These are phyloP conservation scores for Vanessa atalanta DNA, from an alignment of 1,140 invertebrate species.

Conservation along the genomic window DNA sequence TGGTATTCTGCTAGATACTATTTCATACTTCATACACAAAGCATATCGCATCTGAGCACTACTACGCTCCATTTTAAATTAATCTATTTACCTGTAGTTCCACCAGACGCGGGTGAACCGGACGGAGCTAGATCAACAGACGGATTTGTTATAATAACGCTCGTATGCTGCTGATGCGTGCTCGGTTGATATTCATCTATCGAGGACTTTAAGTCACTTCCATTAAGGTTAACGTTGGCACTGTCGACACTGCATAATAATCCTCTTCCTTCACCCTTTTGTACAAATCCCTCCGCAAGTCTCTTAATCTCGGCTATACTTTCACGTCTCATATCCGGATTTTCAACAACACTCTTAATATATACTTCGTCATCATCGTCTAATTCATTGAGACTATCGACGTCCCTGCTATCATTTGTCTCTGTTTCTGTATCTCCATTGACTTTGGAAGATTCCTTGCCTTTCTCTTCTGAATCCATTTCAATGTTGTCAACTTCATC, in stretches of 20 bases:
- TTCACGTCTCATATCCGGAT: conserved; percentile 72
- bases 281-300: conserved; percentile 75
- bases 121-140: conserved; percentile 82
- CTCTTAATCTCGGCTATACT: conserved; percentile 77
- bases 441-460: conserved; percentile 54
- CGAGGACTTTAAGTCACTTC: conserved; percentile 57
- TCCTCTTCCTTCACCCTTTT: conserved; percentile 68
- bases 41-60: too few species aligned
- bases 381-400: conserved; percentile 65
- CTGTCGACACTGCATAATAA: conserved; percentile 71
- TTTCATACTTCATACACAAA: too few species aligned
- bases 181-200: conserved; percentile 53
- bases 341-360: conserved; percentile 71
- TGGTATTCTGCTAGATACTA: too few species aligned
- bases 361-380: conserved; percentile 67
- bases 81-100: conserved; percentile 61
- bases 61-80: too few species aligned
- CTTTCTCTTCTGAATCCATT: conserved; percentile 68
- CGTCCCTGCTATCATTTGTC: conserved; percentile 61
- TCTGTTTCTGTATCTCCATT: conserved; percentile 75
- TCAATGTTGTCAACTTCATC: conserved; percentile 78
- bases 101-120: conserved; percentile 69
- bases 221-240: conserved; percentile 65
- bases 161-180: conserved; percentile 69
- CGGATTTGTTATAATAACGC: conserved; percentile 85